These are phyloP conservation scores for Sarotherodon lohbergeri DNA, from an alignment of 2,113 vertebrate genomes.

Conservation along the genomic window DNA sequence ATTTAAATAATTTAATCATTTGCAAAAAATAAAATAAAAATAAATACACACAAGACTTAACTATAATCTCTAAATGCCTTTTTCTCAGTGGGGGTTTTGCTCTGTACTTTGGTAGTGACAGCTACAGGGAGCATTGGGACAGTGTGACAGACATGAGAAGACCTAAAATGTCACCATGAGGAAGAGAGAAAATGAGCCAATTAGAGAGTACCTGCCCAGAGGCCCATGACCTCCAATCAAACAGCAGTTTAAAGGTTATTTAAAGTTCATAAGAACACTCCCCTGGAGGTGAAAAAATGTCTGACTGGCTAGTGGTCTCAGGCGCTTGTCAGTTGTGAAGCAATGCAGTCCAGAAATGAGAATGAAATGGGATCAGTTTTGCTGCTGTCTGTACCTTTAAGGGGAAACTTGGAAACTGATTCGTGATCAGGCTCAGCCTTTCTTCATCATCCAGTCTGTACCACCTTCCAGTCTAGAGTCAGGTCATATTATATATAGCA, in stretches of 20 bases:
- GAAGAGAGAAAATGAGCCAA: conserved; percentile 38
- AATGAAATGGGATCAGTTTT: neutral
- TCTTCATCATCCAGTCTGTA: conserved; percentile 24
- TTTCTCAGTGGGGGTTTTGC: neutral
- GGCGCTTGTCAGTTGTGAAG: conserved; percentile 2
- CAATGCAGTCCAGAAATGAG: neutral
- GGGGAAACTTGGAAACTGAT: neutral
- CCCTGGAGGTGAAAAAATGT: neutral
- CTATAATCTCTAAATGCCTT: neutral
- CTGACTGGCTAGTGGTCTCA: neutral
- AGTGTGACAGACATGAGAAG: conserved; percentile 11
- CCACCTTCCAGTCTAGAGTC: neutral
- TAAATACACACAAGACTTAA: neutral
- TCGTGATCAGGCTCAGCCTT: neutral
- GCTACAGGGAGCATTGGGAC: neutral
- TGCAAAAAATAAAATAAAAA: neutral
- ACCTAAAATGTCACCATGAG: conserved; percentile 44
- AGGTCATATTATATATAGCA: neutral
- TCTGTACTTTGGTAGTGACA: neutral
- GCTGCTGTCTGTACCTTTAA: neutral
- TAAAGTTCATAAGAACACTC: conserved; percentile 30
- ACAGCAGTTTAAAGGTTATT: conserved; percentile 44
- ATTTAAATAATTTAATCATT: neutral
- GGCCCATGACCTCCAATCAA: conserved; percentile 29
- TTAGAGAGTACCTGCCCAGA: conserved; percentile 38